Evolutionary conservation across 2,888 invertebrate species (phyloP).

Genomic region (Melikaiella ostensackeni): DNA sequence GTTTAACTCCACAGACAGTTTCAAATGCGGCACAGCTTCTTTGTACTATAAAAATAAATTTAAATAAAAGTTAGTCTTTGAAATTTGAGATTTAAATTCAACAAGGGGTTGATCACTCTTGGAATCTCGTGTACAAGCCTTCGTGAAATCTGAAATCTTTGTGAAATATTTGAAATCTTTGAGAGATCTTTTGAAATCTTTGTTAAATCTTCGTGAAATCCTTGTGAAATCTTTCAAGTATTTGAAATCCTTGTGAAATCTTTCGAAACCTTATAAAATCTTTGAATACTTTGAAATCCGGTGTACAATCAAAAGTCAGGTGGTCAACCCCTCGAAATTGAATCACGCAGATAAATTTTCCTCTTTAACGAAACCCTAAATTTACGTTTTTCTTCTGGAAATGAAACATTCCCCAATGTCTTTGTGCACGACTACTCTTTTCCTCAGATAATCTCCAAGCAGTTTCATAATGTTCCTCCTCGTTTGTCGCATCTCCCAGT

Average conservation of each 20-base stretch:
- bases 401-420: constrained; percentile 91
- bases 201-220: no score
- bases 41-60: constrained; percentile 80
- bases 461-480: constrained; percentile 88
- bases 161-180: no score
- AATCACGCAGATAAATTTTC: background rate
- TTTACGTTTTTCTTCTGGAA: constrained; percentile 83
- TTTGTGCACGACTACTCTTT: constrained; percentile 90
- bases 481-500: constrained; percentile 92
- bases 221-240: no score
- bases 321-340: no score
- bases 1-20: constrained; percentile 90
- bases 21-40: constrained; percentile 88
- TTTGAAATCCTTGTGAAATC: no score
- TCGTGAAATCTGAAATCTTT: no score
- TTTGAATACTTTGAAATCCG: no score
- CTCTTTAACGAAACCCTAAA: background rate
- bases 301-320: no score
- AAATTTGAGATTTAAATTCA: background rate
- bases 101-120: no score
- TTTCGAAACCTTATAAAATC: no score
- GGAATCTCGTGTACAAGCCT: no score
- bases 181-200: no score
- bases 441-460: constrained; percentile 94
- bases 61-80: background rate